Evolutionary conservation across 2,113 vertebrate species (phyloP).

Genomic region (Elephas maximus): DNA sequence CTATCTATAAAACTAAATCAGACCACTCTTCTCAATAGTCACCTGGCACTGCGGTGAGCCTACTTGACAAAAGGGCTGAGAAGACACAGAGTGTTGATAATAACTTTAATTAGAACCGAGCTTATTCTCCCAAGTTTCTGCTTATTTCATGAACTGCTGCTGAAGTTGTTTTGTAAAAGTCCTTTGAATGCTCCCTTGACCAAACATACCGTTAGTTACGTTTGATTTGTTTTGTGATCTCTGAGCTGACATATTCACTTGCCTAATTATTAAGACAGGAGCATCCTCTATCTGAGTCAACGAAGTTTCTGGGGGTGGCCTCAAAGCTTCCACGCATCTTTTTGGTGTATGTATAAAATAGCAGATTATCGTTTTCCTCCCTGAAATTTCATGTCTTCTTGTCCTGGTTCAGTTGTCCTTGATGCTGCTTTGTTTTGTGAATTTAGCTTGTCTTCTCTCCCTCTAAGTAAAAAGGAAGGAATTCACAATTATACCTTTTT

Average conservation of each 20-base stretch:
- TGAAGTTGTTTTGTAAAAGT: background rate
- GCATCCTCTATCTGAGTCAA: background rate
- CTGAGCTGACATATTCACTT: background rate
- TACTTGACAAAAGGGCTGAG: background rate
- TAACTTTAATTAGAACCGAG: background rate
- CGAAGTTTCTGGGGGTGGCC: background rate
- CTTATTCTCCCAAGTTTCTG: background rate
- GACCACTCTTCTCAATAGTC: background rate
- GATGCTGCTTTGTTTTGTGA: conserved; percentile 44
- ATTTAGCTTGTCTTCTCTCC: conserved; percentile 16
- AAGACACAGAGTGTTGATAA: background rate
- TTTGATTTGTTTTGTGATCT: background rate
- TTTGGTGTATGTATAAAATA: background rate
- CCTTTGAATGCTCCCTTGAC: background rate
- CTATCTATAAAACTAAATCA: conserved; percentile 29
- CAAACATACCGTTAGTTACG: background rate
- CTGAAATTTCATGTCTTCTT: background rate
- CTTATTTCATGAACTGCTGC: background rate
- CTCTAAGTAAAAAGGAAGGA: conserved; percentile 11
- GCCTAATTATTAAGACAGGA: background rate
- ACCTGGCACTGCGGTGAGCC: background rate
- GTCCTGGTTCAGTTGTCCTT: conserved; percentile 20
- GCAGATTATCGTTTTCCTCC: background rate
- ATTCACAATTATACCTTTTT: background rate
- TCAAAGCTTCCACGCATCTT: background rate